phyloP scores from a whole-genome alignment of 2,888 invertebrate species.

The Lasius platythorax region DNA sequence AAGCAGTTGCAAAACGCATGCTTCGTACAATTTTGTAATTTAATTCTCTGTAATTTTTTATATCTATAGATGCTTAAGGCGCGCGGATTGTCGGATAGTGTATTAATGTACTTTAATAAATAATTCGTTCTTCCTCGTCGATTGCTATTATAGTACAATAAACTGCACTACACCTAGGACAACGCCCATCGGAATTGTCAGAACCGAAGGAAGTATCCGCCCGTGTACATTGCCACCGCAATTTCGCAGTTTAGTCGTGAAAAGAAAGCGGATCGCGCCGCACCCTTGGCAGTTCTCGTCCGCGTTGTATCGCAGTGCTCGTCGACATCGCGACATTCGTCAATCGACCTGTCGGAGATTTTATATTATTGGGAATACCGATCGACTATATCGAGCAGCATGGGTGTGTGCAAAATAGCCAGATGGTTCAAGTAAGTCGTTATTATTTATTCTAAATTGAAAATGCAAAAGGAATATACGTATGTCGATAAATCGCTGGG shows the following conservation, averaged over 20 bases:
- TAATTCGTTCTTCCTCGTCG: background rate
- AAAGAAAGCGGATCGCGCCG: conserved; percentile 51
- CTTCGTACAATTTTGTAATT: background rate
- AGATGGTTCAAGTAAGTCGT: conserved; percentile 82
- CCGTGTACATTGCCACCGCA: conserved; percentile 40
- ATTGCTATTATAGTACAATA: background rate
- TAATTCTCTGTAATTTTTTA: background rate
- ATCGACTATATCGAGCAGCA: conserved; percentile 69
- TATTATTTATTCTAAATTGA: background rate
- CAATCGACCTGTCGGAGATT: conserved; percentile 50
- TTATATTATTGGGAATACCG: conserved; percentile 55
- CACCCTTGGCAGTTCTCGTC: conserved; percentile 10
- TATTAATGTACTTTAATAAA: background rate
- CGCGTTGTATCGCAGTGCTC: conserved; percentile 23
- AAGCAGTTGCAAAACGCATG: background rate
- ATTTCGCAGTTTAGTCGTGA: conserved; percentile 53
- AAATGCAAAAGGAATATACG: background rate
- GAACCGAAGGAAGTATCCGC: conserved; percentile 50
- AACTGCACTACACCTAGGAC: background rate
- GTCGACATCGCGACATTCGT: conserved; percentile 21
- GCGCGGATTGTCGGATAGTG: background rate
- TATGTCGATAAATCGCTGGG: too few relatives aligned
- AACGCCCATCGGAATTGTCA: conserved; percentile 59
- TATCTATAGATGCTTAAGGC: background rate
- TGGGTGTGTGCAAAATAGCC: conserved; percentile 82